These are phyloP conservation scores for Solenopsis invicta DNA, from an alignment of 1,140 invertebrate species.

Conservation along the genomic window DNA sequence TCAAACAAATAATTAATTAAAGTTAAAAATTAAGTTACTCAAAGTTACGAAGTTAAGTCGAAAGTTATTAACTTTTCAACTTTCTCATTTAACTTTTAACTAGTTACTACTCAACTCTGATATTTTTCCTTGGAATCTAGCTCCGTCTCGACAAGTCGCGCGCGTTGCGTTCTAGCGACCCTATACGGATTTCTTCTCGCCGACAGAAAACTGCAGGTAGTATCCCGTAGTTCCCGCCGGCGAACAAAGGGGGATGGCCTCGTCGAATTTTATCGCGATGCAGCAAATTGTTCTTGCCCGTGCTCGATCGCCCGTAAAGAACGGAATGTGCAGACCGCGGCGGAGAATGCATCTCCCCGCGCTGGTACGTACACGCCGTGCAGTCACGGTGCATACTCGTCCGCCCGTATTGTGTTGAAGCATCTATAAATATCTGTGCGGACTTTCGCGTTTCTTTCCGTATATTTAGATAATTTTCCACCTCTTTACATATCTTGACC, in stretches of 20 bases:
- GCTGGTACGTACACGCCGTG: not conserved
- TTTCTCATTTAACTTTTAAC: too few species aligned
- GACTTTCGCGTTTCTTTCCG: not conserved
- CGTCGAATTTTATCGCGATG: conserved; percentile 59
- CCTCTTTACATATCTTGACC: not conserved
- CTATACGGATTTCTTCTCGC: not conserved
- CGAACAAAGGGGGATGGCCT: conserved; percentile 47
- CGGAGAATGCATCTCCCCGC: not conserved
- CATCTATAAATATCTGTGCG: conserved; percentile 9
- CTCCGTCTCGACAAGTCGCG: not conserved
- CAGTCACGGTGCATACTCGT: not conserved
- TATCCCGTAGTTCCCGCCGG: conserved; percentile 34
- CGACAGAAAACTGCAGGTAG: conserved; percentile 7
- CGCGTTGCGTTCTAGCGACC: not conserved
- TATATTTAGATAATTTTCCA: not conserved
- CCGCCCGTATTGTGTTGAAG: not conserved
- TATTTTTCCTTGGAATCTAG: not conserved
- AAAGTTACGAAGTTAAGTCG: too few species aligned
- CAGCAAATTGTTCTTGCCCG: conserved; percentile 55
- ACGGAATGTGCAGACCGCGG: conserved; percentile 25
- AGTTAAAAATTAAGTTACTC: too few species aligned
- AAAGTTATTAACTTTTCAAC: too few species aligned
- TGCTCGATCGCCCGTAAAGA: conserved; percentile 60
- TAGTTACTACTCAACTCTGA: too few species aligned
- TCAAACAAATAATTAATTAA: too few species aligned